phyloP scores from a whole-genome alignment of 2,113 vertebrate genomes.

The Oxyruncus cristatus region DNA sequence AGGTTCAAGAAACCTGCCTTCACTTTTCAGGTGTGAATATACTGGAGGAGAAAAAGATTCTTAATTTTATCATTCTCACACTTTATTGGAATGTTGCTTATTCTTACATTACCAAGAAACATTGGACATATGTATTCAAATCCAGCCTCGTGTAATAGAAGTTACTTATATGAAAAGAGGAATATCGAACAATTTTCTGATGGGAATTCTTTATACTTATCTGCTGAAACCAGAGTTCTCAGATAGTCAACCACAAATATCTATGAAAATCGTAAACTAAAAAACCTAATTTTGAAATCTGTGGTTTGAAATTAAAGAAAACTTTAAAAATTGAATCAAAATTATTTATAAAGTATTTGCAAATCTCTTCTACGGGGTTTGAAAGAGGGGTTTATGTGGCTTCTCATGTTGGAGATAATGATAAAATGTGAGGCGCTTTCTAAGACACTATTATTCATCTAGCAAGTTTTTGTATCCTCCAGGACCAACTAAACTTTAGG shows the following conservation, averaged over 20 bases:
- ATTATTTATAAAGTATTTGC: not conserved
- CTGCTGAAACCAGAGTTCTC: not conserved
- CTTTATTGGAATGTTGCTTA: not conserved
- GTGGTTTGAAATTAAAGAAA: not conserved
- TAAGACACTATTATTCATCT: not conserved
- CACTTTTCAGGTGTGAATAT: not conserved
- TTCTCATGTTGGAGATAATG: not conserved
- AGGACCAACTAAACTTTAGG: not conserved
- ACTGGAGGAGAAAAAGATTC: not conserved
- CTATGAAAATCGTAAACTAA: not conserved
- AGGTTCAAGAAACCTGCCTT: not conserved
- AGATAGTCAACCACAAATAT: not conserved
- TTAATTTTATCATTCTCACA: not conserved
- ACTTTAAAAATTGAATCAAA: not conserved
- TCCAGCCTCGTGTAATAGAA: not conserved
- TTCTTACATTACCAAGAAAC: not conserved
- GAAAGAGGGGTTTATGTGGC: not conserved
- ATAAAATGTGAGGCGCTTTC: not conserved
- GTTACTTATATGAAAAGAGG: not conserved
- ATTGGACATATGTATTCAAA: not conserved
- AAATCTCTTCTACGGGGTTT: not conserved
- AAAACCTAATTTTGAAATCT: not conserved
- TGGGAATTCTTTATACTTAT: not conserved
- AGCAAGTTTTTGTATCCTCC: not conserved
- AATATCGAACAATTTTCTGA: not conserved